Evolutionary conservation across 2,113 vertebrate genomes (phyloP), one percentile per base, ranked within the genome.

Genomic region (Aviceda subcristata): DNA sequence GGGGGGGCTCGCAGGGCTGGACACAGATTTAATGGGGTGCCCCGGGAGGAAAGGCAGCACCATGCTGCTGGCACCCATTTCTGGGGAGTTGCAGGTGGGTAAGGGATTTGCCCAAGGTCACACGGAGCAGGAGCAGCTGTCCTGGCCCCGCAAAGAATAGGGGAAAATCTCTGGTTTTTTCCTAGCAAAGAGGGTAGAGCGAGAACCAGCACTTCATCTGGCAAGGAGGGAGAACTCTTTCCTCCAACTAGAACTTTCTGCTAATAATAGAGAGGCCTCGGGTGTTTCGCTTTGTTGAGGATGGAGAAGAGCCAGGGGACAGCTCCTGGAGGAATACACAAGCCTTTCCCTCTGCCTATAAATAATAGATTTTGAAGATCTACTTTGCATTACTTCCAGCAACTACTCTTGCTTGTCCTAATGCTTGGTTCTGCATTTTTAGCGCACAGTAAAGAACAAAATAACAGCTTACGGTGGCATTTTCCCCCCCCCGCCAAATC

Each of bases 361-460:
- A 97, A 97, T 96, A 97, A 95, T 78, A 95, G 91, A 97, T 96
- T 59, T 17, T 26, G 32, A 88, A 86, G 85, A 86, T 55, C 74
- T 43, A 56, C 85, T 88, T 75, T 53, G 88, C 86, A 75, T 92
- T 92, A 88, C 92, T 85, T 72, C 91, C 83, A 88, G 59, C 72
- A 72, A 41, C 66, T 75, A 67, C 86, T 88, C 88, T 67, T 27
- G 30, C 72, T 86, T 45, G 67, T 55, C 84, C 92, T 92, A 74
- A 87, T 68, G 90, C 88, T 86, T 59, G n/a, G 17, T 30, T 39
- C 16, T 29, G 67, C 75, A 1, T 51, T 96, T 94, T 83, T 48
- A 94, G 89, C 3, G 0, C 24, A 2, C 0, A 2, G 80, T 5
- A 20, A 68, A 91, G 76, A 62, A 38, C 27, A 45, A 55, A 86